A percentile compares a stretch with the other conserved stretches of the same genome.
Evolutionary conservation across 2,888 invertebrate genomes (phyloP).

Genomic region (Anthophora plumipes): DNA sequence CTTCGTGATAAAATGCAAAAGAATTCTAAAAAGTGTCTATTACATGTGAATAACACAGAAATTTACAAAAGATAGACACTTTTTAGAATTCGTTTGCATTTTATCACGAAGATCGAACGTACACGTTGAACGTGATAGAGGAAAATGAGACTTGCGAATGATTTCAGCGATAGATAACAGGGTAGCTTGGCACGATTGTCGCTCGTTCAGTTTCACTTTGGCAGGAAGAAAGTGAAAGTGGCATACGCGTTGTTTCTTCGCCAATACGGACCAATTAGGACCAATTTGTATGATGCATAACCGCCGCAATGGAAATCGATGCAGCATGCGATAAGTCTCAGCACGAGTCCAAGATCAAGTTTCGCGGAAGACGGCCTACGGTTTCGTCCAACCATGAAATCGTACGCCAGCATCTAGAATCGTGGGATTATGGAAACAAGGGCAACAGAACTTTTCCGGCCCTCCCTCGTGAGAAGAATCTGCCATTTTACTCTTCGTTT

Average conservation of each 20-base stretch:
- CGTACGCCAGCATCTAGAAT: constrained; percentile 1
- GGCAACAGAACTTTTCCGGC: not conserved
- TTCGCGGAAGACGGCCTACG: constrained; percentile 38
- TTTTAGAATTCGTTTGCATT: no score
- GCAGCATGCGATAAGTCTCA: constrained; percentile 19
- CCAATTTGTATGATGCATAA: constrained; percentile 43
- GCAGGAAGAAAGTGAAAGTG: constrained; percentile 45
- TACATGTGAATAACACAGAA: no score
- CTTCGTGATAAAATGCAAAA: no score
- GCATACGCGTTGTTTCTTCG: not conserved
- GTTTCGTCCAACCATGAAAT: constrained; percentile 53
- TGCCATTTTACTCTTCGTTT: not conserved
- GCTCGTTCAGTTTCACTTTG: not conserved
- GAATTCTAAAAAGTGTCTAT: no score
- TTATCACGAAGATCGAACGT: no score
- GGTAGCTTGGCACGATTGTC: not conserved
- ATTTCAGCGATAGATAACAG: no score
- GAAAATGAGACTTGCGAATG: no score
- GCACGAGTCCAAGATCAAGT: constrained; percentile 51
- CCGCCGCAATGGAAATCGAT: constrained; percentile 39
- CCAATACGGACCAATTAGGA: constrained; percentile 39
- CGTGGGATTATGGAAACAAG: not conserved
- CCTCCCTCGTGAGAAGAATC: no score
- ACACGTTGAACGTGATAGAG: no score
- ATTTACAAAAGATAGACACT: no score